A percentile compares a stretch with the other conserved stretches of the same genome.
Conservation (phyloP, 53 echinoderm and acorn worm genomes). For the Paracentrotus lividus region DNA sequence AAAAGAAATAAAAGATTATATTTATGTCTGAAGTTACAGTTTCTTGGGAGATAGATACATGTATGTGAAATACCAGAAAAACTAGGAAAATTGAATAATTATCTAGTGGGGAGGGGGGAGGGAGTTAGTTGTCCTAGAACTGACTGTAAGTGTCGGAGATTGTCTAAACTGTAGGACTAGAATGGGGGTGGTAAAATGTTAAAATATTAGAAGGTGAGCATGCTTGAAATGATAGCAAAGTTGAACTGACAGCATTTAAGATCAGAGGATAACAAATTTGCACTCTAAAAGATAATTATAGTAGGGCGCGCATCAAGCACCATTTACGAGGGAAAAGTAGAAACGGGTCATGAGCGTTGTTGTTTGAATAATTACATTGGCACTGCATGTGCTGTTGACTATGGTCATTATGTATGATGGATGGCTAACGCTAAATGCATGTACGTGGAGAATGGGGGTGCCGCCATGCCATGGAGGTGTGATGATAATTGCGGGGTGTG, state of each 20-base stretch:
- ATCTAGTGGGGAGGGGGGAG: no score
- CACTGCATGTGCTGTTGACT: constrained; percentile 30
- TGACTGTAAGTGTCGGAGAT: neutral
- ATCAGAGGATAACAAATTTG: neutral
- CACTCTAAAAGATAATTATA: neutral
- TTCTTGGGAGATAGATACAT: no score
- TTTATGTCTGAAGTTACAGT: no score
- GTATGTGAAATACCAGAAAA: no score
- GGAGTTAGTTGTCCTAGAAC: no score
- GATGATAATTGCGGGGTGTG: neutral
- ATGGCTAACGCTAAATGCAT: constrained; percentile 56
- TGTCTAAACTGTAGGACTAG: neutral
- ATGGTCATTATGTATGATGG: constrained; percentile 56
- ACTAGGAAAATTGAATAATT: no score
- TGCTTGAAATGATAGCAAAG: neutral
- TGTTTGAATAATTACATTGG: constrained; percentile 26
- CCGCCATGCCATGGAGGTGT: constrained; percentile 24
- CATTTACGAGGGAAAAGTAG: constrained; percentile 12
- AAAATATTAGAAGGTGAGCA: neutral
- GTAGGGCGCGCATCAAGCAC: neutral
- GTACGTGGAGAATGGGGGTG: constrained; percentile 8
- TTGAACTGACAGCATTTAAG: neutral
- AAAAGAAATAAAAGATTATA: no score
- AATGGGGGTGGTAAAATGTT: neutral
- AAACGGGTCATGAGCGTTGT: constrained; percentile 29